These are phyloP conservation scores for Hylyphantes graminicola DNA, from an alignment of 1,140 invertebrate species.

Conservation along the genomic window DNA sequence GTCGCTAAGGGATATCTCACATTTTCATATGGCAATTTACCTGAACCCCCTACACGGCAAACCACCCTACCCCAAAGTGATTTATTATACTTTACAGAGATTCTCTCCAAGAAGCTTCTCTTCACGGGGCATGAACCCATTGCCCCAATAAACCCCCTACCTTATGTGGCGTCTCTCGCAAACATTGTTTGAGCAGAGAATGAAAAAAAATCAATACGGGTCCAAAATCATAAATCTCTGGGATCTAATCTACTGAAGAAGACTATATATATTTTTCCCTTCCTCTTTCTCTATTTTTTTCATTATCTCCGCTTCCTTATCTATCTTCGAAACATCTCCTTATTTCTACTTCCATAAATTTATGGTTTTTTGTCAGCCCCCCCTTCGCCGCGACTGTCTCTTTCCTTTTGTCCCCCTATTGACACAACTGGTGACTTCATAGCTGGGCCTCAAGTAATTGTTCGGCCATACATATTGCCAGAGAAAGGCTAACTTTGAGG, in stretches of 20 bases:
- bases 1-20: too few relatives aligned
- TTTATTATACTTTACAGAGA: too few relatives aligned
- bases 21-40: too few relatives aligned
- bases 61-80: too few relatives aligned
- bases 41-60: too few relatives aligned
- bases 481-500: too few relatives aligned
- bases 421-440: conserved; percentile 16
- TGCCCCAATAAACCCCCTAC: conserved; percentile 33
- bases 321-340: conserved; percentile 41
- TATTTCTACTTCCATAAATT: conserved; percentile 56
- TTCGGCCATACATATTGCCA: too few relatives aligned
- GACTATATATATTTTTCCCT: conserved; percentile 25
- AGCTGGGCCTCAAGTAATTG: neutral
- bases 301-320: conserved; percentile 34
- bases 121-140: too few relatives aligned
- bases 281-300: neutral
- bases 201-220: conserved; percentile 51
- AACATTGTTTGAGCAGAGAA: conserved; percentile 27
- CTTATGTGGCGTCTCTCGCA: conserved; percentile 43
- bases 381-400: neutral
- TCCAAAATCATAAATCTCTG: conserved; percentile 46
- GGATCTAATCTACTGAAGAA: conserved; percentile 33
- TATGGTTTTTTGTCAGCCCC: conserved; percentile 32
- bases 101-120: too few relatives aligned
- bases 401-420: conserved; percentile 39